Evolutionary conservation across 2,888 invertebrate genomes (phyloP), one percentile per base, ranked within the genome.

Genomic region (Neoaliturus tenellus): DNA sequence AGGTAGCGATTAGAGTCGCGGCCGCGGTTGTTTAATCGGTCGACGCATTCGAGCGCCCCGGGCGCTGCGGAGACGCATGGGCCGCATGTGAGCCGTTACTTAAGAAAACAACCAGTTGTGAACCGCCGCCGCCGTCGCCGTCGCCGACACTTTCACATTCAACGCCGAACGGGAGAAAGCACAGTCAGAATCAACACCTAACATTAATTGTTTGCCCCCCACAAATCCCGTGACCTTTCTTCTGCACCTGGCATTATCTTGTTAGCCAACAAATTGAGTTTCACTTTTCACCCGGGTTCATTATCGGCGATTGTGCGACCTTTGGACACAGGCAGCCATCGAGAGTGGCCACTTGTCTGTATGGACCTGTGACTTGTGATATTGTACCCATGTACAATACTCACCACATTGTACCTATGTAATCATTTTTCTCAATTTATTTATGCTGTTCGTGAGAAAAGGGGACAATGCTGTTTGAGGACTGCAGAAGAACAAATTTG

Each of bases 281-380:
- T 78, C 78, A 44, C 78, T 78, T n/a, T 78, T 78, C 78, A 55
- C 78, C 55, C 31, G 28, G n/a, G 78, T 35, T 55, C 78, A 78
- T 78, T 78, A 78, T 55, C 55, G 35, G 17, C 4, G 48, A 12
- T 51, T 23, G 44, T 23, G 35, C 28, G 33, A 78, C 78, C 78
- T 78, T 78, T 78, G n/a, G n/a, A n/a, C n/a, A n/a, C n/a, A n/a
- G n/a, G n/a, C n/a, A n/a, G n/a, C n/a, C n/a, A n/a, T n/a, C n/a
- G n/a, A n/a, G n/a, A n/a, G n/a, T n/a, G n/a, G n/a, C n/a, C n/a
- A n/a, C n/a, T n/a, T n/a, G n/a, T n/a, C n/a, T n/a, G n/a, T n/a
- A n/a, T n/a, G n/a, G n/a, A n/a, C n/a, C n/a, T n/a, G n/a, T n/a
- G n/a, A n/a, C n/a, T n/a, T n/a, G n/a, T n/a, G n/a, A n/a, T n/a